Base-by-base conservation (phyloP, 2,888 invertebrate species). In the Dorcus hopei region DNA sequence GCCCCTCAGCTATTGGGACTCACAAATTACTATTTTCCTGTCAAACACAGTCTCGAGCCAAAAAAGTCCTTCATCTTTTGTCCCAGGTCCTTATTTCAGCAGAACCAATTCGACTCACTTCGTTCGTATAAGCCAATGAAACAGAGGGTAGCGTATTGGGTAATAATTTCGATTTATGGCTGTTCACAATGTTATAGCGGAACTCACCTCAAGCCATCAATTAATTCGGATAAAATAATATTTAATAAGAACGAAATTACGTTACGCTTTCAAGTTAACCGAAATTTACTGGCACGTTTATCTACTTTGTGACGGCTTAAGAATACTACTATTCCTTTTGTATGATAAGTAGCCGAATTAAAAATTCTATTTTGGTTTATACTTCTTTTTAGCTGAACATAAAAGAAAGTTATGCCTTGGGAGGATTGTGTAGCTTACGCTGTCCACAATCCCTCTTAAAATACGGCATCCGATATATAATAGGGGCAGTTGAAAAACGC, bases 11-110 rank as follows among this genome's bases (percentile, higher is more conserved):
- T 55, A 56, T 58, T 53, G 71, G 70, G 71, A 68, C 61, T 68
- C 69, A 70, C 71, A 72, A 71, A 71, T 72, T 70, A 71, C 70
- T 66, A 68, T 71, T 71, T 68, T 66, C 64, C 71, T 70, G 71
- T 70, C 72, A 72, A 65, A 65, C 62, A 65, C 72, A 71, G 62
- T 59, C 63, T 58, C 57, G 63, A 48, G 51, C 60, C 53, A 54
- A 58, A 54, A 58, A 64, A 64, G 57, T 58, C 48, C 61, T 58
- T 58, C 61, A 55, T 61, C 61, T 51, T 57, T 57, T 57, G 54
- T 57, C 45, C 16, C 23, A 23, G 9, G 9, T 19, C 45, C 45
- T 45, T 45, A 11, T 23, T 19, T 45, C n/a, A 42, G 11, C n/a
- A 16, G 45, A 45, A 45, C 23, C 45, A 23, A 45, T 45, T 19